These are phyloP conservation scores for Plutella xylostella DNA, from an alignment of 2,888 invertebrate species.

Conservation along the genomic window DNA sequence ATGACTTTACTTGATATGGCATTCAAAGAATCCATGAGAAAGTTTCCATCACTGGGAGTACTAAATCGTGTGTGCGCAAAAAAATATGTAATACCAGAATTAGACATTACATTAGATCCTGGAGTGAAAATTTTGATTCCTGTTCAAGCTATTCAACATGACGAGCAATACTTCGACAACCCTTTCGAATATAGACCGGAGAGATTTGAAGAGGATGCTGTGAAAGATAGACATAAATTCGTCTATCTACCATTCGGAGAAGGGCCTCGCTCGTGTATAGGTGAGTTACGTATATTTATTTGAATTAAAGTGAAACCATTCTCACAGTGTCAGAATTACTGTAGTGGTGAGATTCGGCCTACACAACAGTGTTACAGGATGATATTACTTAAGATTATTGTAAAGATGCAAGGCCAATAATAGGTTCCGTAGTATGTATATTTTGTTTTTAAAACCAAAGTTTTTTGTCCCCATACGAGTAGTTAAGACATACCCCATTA, in stretches of 20 bases:
- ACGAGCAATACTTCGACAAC: slow-evolving; percentile 16
- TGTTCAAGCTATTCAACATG: slow-evolving; percentile 15
- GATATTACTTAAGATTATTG: too few species aligned
- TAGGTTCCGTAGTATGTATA: too few species aligned
- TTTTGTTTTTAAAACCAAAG: too few species aligned
- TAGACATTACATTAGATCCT: slow-evolving; percentile 13
- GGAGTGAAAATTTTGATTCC: slow-evolving; percentile 16
- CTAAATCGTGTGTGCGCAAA: slow-evolving; percentile 16
- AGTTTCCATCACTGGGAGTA: slow-evolving; percentile 18
- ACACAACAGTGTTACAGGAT: too few species aligned
- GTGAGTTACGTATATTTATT: too few species aligned
- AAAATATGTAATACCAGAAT: slow-evolving; percentile 15
- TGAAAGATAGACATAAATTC: slow-evolving; percentile 16
- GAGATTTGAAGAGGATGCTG: slow-evolving; percentile 19
- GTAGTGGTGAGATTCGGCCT: too few species aligned
- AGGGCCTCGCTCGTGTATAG: slow-evolving; percentile 16
- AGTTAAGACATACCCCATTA: too few species aligned
- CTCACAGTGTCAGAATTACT: too few species aligned
- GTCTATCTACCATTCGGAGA: slow-evolving; percentile 20
- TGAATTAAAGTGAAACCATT: too few species aligned
- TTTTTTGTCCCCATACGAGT: too few species aligned
- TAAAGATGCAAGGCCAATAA: too few species aligned
- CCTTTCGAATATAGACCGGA: slow-evolving; percentile 15
- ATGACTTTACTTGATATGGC: slow-evolving; percentile 18
- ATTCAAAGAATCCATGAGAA: slow-evolving; percentile 21